Evolutionary conservation across 2,888 invertebrate species (phyloP), one percentile per base, ranked within the genome.

Genomic region (Anthrax anthrax): DNA sequence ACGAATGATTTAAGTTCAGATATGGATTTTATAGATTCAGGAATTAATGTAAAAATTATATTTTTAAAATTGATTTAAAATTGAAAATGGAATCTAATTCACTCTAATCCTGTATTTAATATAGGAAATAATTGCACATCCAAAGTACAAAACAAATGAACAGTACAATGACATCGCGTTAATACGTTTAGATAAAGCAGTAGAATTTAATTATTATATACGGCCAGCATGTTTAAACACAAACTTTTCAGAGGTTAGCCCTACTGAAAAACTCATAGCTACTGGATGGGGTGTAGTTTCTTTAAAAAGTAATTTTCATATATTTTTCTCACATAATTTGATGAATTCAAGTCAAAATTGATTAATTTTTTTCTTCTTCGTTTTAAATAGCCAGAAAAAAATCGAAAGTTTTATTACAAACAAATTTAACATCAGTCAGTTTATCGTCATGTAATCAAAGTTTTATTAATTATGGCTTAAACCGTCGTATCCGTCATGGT

Each of bases 121-220:
- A 14, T 37, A 56, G 52, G 40, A 52, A 38, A 44, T 53, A 5
- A 46, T 42, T 4, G 2, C 50, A 13, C 52, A 56, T 39, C 51
- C 51, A 1, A 13, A 42, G 2, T 56, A 56, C 36, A 36, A 2
- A 4, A 2, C 39, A 3, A 27, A 42, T 4, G 37, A 23, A n/a
- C 48, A 50, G 23, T 54, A 52, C 34, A 36, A 60, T 44, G 60
- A 60, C 45, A 53, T 60, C n/a, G 58, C 58, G 3, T 39, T 60
- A 9, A 45, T 59, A 16, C 43, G 50, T 29, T 19, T 59, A 14
- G 43, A 44, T 6, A 10, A 37, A 39, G n/a, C 36, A 1, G 48
- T 57, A 1, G 5, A 19, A 50, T 42, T 53, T 17, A 49, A 32
- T 14, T 29, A 42, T 2, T 37, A 38, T 19, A 45, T 58, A 18